Evolutionary conservation across 2,888 invertebrate species (phyloP), one percentile per base, ranked within the genome.

Genomic region (Ophion ellenae): DNA sequence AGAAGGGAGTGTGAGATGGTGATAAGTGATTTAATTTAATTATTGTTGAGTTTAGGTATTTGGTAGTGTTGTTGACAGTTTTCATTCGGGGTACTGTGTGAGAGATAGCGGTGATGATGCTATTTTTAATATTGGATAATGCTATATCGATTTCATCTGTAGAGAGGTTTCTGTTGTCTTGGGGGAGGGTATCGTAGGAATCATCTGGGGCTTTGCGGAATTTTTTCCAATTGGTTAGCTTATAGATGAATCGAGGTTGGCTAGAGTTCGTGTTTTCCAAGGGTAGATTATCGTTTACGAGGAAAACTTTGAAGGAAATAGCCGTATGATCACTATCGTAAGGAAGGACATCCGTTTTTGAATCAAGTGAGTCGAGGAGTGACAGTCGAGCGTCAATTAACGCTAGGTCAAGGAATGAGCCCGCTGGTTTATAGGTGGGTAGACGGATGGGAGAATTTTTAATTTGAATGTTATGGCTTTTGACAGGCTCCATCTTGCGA

Each of bases 271-370:
- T 32, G 17, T 59, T 77, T 3, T 67, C 32, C 4, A 57, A 0
- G 53, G 10, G 20, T 67, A 59, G n/a, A 64, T 6, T 11, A 28
- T 83, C 67, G n/a, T 69, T 53, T 4, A 57, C 36, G 11, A 70
- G 1, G 14, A 45, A 17, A 1, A 81, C 1, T n/a, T 36, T 36
- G 11, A 85, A 28, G 4, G 69, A 59, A 0, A 85, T 73, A 36
- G 82, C 85, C 1, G 73, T 10, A 59, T 85, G 85, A n/a, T 85
- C 82, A 64, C 85, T 85, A 24, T 85, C 82, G 45, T 82, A 85
- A 2, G 78, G 85, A 9, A 83, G 59, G 4, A 57, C 77, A 36
- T 14, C 11, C 1, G 47, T 10, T 32, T 64, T 79, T 7, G 17
- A 57, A 5, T 57, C 66, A 0, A 11, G 59, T 11, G 24, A 24